phyloP scores from a whole-genome alignment of 2,888 invertebrate genomes.

The Prenolepis imparis region DNA sequence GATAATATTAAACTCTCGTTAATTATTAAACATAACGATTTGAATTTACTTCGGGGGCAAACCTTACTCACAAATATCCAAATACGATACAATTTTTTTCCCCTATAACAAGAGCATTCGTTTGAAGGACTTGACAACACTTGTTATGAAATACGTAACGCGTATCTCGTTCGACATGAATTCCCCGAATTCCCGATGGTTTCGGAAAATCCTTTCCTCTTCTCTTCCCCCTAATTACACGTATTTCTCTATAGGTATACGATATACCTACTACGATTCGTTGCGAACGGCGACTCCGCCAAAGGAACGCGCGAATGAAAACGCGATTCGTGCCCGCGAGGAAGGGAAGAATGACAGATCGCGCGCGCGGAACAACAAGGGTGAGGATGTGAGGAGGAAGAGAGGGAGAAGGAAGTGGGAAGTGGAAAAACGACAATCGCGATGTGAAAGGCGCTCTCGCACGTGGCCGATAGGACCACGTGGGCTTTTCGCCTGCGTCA shows the following conservation, averaged over 20 bases:
- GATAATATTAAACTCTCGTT: neutral
- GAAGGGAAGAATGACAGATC: neutral
- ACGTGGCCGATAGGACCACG: slow-evolving; percentile 86
- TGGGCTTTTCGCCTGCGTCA: slow-evolving; percentile 84
- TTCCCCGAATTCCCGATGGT: neutral
- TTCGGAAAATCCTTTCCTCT: neutral
- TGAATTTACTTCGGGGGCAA: neutral
- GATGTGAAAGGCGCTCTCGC: slow-evolving; percentile 67
- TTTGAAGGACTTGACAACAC: neutral
- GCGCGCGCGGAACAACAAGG: neutral
- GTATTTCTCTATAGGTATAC: neutral
- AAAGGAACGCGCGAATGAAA: slow-evolving; percentile 21
- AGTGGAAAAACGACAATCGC: slow-evolving; percentile 32
- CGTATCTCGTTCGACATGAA: neutral
- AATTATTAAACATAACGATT: neutral
- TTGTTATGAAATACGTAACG: neutral
- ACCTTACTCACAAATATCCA: neutral
- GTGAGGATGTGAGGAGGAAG: neutral
- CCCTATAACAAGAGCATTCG: neutral
- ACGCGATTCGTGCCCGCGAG: slow-evolving; percentile 1
- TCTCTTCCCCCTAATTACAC: neutral
- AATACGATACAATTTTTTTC: neutral
- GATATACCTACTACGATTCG: neutral
- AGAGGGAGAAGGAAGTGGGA: neutral
- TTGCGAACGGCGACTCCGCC: neutral